A percentile compares a stretch with the other conserved stretches of the same genome.
These are phyloP conservation scores for Spilosoma lubricipeda DNA, from an alignment of 2,888 invertebrate species.

Conservation along the genomic window DNA sequence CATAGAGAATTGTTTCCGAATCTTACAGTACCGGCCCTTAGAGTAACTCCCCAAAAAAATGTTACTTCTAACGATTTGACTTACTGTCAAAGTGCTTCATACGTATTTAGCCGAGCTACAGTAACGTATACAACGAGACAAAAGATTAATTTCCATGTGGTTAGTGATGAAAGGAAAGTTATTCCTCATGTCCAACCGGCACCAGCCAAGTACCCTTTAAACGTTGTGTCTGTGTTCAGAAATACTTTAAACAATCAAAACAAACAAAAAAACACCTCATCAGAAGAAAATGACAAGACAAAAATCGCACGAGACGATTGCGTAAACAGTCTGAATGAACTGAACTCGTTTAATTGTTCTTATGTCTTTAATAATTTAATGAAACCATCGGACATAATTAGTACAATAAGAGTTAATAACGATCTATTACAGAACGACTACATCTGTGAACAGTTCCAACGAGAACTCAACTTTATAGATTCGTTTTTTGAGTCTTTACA, in stretches of 20 bases:
- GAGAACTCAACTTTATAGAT: constrained; percentile 82
- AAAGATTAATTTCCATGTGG: constrained; percentile 76
- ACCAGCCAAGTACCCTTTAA: constrained; percentile 73
- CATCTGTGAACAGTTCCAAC: constrained; percentile 79
- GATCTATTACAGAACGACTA: constrained; percentile 70
- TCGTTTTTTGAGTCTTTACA: constrained; percentile 82
- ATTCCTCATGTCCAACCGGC: constrained; percentile 61
- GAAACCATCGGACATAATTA: constrained; percentile 82
- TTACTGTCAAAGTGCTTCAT: constrained; percentile 65
- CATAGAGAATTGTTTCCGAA: constrained; percentile 65
- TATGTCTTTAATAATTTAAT: constrained; percentile 72
- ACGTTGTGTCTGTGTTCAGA: constrained; percentile 75
- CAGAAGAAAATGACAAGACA: constrained; percentile 46
- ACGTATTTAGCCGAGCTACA: constrained; percentile 74
- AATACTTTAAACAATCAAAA: constrained; percentile 61
- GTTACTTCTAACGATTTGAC: constrained; percentile 52
- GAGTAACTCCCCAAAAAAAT: constrained; percentile 53
- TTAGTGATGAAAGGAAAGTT: constrained; percentile 63
- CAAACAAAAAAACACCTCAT: constrained; percentile 34
- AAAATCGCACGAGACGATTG: constrained; percentile 43
- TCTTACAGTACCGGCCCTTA: constrained; percentile 58
- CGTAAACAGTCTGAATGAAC: constrained; percentile 59
- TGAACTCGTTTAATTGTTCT: constrained; percentile 67
- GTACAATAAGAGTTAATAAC: constrained; percentile 73
- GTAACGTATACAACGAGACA: constrained; percentile 77